Conservation (phyloP, 1,140 invertebrate genomes). For the Belonocnema kinseyi region DNA sequence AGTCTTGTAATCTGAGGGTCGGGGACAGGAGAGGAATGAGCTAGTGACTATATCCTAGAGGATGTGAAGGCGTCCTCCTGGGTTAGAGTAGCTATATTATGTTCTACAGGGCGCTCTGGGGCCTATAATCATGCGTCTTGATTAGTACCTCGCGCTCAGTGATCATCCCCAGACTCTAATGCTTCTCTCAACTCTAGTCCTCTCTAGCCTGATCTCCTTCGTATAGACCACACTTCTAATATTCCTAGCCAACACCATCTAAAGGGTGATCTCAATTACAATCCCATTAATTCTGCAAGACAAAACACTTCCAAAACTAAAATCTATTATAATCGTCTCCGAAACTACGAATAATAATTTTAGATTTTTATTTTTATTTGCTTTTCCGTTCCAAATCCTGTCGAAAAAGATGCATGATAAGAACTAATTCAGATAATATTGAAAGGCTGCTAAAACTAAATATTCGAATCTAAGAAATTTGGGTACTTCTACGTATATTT, state of each 20-base stretch:
- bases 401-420: no score
- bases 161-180: slow-evolving; percentile 73
- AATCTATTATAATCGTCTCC: no score
- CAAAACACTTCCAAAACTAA: slow-evolving; percentile 16
- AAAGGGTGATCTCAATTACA: slow-evolving; percentile 49
- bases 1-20: slow-evolving; percentile 60
- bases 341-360: no score
- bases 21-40: slow-evolving; percentile 59
- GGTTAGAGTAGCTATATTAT: slow-evolving; percentile 55
- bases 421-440: no score
- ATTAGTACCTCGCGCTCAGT: slow-evolving; percentile 73
- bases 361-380: no score
- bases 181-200: slow-evolving; percentile 62
- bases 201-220: slow-evolving; percentile 64
- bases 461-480: no score
- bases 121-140: slow-evolving; percentile 76
- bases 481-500: no score
- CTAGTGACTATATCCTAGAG: slow-evolving; percentile 50
- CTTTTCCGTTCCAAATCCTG: no score
- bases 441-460: no score
- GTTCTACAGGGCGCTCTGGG: slow-evolving; percentile 63
- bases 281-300: slow-evolving; percentile 37
- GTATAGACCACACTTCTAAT: slow-evolving; percentile 65
- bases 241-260: slow-evolving; percentile 53
- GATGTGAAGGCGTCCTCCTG: slow-evolving; percentile 56